Evolutionary conservation across 2,113 vertebrate species (phyloP).

Genomic region (Castor canadensis): DNA sequence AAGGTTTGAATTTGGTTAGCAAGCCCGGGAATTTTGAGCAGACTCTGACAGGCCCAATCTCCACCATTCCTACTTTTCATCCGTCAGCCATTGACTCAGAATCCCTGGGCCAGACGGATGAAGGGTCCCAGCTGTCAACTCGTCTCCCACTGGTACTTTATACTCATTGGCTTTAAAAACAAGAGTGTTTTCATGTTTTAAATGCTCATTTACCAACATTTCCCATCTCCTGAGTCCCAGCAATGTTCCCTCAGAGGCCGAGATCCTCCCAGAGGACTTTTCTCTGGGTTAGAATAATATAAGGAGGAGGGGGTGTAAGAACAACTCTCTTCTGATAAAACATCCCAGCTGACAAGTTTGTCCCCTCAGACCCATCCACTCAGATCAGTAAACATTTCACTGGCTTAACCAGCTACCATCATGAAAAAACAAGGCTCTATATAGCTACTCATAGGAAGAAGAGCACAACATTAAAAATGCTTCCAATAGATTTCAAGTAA

Average conservation of each 20-base stretch:
- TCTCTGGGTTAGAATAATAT: conserved; percentile 60
- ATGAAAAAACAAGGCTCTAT: not conserved
- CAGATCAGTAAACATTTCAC: conserved; percentile 69
- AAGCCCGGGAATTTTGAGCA: conserved; percentile 69
- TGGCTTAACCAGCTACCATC: conserved; percentile 43
- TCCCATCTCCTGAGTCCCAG: conserved; percentile 68
- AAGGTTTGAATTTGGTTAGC: conserved; percentile 73
- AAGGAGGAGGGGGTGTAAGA: conserved; percentile 47
- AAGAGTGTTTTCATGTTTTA: conserved; percentile 79
- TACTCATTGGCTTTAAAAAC: conserved; percentile 74
- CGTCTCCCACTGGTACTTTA: conserved; percentile 71
- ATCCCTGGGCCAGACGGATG: conserved; percentile 50
- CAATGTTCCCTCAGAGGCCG: conserved; percentile 67
- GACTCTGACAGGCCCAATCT: conserved; percentile 66
- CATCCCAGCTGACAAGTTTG: conserved; percentile 48
- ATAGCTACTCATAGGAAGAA: not conserved
- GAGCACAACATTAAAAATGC: not conserved
- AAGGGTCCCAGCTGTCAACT: conserved; percentile 66
- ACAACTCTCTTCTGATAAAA: conserved; percentile 66
- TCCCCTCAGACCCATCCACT: conserved; percentile 29
- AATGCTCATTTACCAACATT: conserved; percentile 77
- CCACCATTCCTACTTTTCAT: conserved; percentile 66
- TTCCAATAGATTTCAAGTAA: conserved; percentile 1
- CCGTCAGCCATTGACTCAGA: conserved; percentile 57
- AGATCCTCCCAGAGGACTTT: conserved; percentile 43